A percentile compares a stretch with the other conserved stretches of the same genome.
phyloP scores from a whole-genome alignment of 2,797 vertebrate genomes.

The Xyrichtys novacula region DNA sequence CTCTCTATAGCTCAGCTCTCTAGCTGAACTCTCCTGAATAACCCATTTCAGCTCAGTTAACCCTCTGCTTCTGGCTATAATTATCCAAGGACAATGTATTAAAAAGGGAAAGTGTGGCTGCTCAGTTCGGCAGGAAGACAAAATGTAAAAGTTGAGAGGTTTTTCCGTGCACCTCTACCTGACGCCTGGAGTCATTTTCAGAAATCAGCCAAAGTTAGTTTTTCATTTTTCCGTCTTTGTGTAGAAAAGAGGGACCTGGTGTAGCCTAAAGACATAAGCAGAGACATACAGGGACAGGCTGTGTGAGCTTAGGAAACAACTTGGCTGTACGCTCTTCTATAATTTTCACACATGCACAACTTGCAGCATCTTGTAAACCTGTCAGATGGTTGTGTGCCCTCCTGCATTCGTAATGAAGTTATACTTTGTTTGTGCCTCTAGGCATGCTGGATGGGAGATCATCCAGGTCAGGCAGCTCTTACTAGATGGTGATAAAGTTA shows the following conservation, averaged over 20 bases:
- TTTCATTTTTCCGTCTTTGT: conserved; percentile 26
- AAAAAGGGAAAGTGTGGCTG: conserved; percentile 44
- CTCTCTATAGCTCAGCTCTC: conserved; percentile 35
- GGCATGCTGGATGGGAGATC: conserved; percentile 40
- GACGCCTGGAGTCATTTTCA: conserved; percentile 51
- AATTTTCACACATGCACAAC: conserved; percentile 21
- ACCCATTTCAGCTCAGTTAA: conserved; percentile 81
- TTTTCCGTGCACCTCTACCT: conserved; percentile 30
- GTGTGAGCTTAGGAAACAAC: conserved; percentile 49
- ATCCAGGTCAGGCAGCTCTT: conserved; percentile 43
- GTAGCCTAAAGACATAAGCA: conserved; percentile 2
- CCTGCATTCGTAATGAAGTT: conserved; percentile 58
- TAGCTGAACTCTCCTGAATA: conserved; percentile 58
- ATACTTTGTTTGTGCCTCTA: conserved; percentile 29
- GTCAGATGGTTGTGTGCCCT: conserved; percentile 52
- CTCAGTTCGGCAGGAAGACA: conserved; percentile 23
- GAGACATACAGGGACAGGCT: conserved; percentile 5
- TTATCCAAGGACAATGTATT: conserved; percentile 75
- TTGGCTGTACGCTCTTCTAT: conserved; percentile 1
- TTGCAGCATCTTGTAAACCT: conserved; percentile 59
- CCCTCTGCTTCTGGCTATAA: conserved; percentile 74
- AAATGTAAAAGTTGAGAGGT: conserved; percentile 53
- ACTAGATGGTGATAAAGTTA: conserved; percentile 58
- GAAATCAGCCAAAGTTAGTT: conserved; percentile 30
- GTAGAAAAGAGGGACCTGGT: neutral